Evolutionary conservation across 2,888 invertebrate genomes (phyloP).

Genomic region (Drosophila phalerata): DNA sequence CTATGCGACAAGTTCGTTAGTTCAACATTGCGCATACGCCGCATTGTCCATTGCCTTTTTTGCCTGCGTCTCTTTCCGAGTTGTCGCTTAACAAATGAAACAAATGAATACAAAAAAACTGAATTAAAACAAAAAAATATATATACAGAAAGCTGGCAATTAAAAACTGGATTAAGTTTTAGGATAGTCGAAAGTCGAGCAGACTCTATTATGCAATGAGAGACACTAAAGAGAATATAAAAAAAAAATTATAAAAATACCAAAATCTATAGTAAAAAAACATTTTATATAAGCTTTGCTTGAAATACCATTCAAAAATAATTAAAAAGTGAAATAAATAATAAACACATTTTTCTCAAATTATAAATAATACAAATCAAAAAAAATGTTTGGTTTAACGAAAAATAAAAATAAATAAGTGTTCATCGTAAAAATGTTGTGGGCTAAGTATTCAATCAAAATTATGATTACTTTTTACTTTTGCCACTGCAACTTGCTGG

Average conservation of each 20-base stretch:
- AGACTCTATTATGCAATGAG: not conserved
- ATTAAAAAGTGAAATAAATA: too few species aligned
- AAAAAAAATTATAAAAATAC: not conserved
- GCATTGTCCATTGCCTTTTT: constrained; percentile 12
- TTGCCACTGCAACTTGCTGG: not conserved
- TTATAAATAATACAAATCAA: too few species aligned
- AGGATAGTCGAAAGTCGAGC: not conserved
- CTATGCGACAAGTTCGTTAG: constrained; percentile 59
- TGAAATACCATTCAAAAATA: too few species aligned
- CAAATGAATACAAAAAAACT: not conserved
- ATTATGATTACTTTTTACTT: not conserved
- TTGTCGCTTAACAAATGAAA: not conserved
- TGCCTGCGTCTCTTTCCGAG: not conserved
- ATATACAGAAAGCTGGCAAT: not conserved
- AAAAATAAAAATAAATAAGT: too few species aligned
- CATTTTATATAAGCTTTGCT: too few species aligned
- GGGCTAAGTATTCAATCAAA: too few species aligned
- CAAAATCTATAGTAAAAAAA: too few species aligned
- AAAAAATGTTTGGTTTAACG: too few species aligned
- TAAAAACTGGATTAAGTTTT: not conserved
- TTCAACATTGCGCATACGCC: constrained; percentile 62
- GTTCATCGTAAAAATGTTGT: too few species aligned
- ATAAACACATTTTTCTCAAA: too few species aligned
- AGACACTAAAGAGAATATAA: not conserved
- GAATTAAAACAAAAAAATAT: not conserved